Percentiles rank a stretch among this genome's conserved stretches.
phyloP scores from a whole-genome alignment of 2,797 vertebrate genomes.

The Poeciliopsis presidionis region DNA sequence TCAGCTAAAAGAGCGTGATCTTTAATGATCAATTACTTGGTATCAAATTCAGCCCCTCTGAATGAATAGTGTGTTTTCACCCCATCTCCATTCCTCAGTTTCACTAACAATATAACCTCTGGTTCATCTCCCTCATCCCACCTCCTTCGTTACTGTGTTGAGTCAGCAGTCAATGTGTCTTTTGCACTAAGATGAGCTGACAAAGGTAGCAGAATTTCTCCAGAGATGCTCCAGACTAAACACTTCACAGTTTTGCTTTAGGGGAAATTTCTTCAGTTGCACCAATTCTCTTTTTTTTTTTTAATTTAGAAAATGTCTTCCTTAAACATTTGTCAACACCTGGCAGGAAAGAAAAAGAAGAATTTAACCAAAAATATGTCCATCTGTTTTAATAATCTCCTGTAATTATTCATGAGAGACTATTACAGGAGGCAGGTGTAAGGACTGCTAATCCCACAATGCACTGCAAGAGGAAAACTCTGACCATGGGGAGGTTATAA shows the following conservation, averaged over 20 bases:
- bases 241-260: background rate
- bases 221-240: background rate
- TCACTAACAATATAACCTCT: constrained; percentile 19
- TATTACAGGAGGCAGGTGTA: too few relatives aligned
- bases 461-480: too few relatives aligned
- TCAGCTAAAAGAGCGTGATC: constrained; percentile 13
- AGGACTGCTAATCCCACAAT: too few relatives aligned
- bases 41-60: constrained; percentile 24
- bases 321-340: background rate
- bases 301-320: background rate
- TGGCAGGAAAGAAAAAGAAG: background rate
- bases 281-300: background rate
- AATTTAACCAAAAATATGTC: background rate
- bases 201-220: background rate
- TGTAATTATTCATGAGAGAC: background rate
- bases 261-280: background rate
- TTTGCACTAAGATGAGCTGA: background rate
- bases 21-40: constrained; percentile 29
- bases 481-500: too few relatives aligned
- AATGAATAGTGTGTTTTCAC: background rate
- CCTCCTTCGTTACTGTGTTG: background rate
- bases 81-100: constrained; percentile 3
- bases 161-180: constrained; percentile 32
- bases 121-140: constrained; percentile 11
- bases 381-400: too few relatives aligned